Percentiles rank a stretch among this genome's conserved stretches.
Conservation (phyloP, 2,888 invertebrate genomes). For the Ellobium chinense region DNA sequence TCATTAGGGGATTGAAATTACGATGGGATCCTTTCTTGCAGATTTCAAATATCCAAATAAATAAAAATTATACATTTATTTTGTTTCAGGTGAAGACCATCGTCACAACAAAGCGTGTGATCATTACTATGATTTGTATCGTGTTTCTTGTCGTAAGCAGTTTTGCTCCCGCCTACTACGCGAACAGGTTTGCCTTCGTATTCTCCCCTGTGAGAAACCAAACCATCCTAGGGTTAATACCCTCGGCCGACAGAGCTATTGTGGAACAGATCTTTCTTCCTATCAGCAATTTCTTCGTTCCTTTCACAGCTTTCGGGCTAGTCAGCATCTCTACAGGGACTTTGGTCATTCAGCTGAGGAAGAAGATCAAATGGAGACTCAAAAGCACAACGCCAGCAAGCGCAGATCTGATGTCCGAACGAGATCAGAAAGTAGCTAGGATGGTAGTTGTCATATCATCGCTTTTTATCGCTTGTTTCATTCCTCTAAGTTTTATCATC, state of each 20-base stretch:
- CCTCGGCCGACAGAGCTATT: neutral
- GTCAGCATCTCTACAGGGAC: neutral
- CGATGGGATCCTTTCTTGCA: no score
- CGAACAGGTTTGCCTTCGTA: neutral
- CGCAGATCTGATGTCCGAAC: neutral
- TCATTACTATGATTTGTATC: no score
- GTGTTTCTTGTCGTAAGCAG: no score
- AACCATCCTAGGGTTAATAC: neutral
- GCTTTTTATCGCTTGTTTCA: slow-evolving; percentile 1
- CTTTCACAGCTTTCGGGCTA: neutral
- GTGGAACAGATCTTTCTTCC: neutral
- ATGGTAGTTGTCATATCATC: neutral
- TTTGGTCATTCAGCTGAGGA: neutral
- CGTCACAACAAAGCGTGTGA: no score
- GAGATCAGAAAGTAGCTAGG: neutral
- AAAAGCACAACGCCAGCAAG: neutral
- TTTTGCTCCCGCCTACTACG: neutral
- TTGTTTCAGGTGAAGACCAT: no score
- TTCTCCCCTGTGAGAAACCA: neutral
- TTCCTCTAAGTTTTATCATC: neutral
- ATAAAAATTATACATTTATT: no score
- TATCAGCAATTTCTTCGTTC: neutral
- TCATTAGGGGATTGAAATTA: no score
- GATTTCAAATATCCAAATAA: no score
- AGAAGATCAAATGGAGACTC: neutral